Percentiles rank a stretch among this genome's conserved stretches.
These are phyloP conservation scores for Sebastes goodei DNA, from an alignment of 2,797 vertebrate genomes.

Conservation along the genomic window DNA sequence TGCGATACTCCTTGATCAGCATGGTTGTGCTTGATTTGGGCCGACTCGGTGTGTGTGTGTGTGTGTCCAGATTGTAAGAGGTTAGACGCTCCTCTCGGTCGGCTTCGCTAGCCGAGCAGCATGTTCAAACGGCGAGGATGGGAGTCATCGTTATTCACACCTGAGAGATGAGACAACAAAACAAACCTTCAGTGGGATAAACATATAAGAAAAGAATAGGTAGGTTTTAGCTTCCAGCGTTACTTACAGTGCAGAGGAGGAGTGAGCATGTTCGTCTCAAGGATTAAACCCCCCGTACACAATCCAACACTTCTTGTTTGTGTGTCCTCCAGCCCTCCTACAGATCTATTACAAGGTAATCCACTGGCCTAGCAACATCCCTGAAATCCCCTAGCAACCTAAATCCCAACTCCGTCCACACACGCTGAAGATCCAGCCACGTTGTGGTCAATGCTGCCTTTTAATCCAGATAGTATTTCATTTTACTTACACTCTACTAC, in stretches of 20 bases:
- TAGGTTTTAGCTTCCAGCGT: slow-evolving; percentile 2
- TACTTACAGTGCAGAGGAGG: slow-evolving; percentile 27
- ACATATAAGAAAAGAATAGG: neutral
- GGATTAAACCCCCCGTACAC: slow-evolving; percentile 54
- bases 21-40: slow-evolving; percentile 83
- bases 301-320: slow-evolving; percentile 39
- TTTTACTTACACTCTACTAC: neutral
- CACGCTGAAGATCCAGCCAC: slow-evolving; percentile 26
- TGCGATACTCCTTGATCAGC: slow-evolving; percentile 97
- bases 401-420: slow-evolving; percentile 52
- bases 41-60: neutral
- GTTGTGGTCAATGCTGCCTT: neutral
- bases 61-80: slow-evolving; percentile 39
- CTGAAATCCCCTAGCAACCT: slow-evolving; percentile 74
- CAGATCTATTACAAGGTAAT: slow-evolving; percentile 78
- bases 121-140: slow-evolving; percentile 60
- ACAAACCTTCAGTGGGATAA: neutral
- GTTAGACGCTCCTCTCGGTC: slow-evolving; percentile 43
- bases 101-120: slow-evolving; percentile 51
- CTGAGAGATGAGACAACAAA: slow-evolving; percentile 41
- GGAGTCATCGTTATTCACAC: slow-evolving; percentile 60
- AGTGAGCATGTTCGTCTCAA: slow-evolving; percentile 42
- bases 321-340: slow-evolving; percentile 41
- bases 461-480: neutral
- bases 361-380: slow-evolving; percentile 65